Evolutionary conservation across 2,113 vertebrate species (phyloP), one percentile per base, ranked within the genome.

Genomic region (Craseonycteris thonglongyai): DNA sequence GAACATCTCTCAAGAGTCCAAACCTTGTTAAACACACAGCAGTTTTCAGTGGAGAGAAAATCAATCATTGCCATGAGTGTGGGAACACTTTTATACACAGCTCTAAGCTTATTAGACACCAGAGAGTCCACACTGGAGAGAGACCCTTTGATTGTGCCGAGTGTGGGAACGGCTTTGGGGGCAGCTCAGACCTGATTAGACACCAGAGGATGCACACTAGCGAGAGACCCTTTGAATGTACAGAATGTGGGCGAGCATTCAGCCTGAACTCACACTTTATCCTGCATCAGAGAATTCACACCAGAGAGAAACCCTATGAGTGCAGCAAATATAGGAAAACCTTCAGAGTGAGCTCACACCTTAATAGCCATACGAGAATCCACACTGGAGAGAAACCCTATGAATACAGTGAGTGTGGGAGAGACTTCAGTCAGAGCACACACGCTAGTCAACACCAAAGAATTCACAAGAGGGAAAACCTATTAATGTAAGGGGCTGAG

Each of bases 11-110:
- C 0, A 98, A 98, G 7, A 98, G 96, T n/a, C 97, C 97, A 49
- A 98, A 97, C 33, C 97, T 98, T 28, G 97, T 98, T 91, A 97
- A 97, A n/a, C 98, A 98, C 94, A 91, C 97, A 72, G 97, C 97
- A 42, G 97, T 98, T 47, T 98, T 98, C 95, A 98, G 96, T 0
- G 98, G 98, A 96, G 86, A 90, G 33, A 97, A 96, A 75, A 88
- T 84, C 19, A 90, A 96, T 58, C 84, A 79, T 38, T 97, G 96
- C 85, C 89, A 83, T 2, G 85, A 95, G 24, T 97, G 96, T 87
- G 97, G 95, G 19, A 98, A 96, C 74, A 84, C 68, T 49, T 98
- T 97, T 82, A 93, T 88, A 28, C 88, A 92, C 30, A 95, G 90
- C 68, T 95, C 94, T 24, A 93, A 93, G 7, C 96, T 97, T n/a